Conservation (phyloP, 1,140 invertebrate species). For the Temnothorax longispinosus region DNA sequence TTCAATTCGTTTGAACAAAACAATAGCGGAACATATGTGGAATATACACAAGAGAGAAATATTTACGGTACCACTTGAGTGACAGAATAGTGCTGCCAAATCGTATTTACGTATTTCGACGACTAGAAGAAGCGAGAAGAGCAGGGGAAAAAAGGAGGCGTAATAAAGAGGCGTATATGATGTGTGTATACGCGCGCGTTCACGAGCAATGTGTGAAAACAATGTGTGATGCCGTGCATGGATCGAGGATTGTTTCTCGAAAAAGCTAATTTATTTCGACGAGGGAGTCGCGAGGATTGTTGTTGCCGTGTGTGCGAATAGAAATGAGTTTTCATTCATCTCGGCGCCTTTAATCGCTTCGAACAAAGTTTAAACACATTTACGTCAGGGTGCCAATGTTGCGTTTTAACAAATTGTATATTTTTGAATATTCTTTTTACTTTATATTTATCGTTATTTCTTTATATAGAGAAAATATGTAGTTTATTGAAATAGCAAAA, state of each 20-base stretch:
- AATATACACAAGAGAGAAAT: constrained; percentile 58
- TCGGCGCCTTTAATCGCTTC: background rate
- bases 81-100: constrained; percentile 60
- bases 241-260: constrained; percentile 72
- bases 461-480: background rate
- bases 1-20: background rate
- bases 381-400: background rate
- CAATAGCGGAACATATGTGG: background rate
- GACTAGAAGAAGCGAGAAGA: constrained; percentile 53
- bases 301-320: background rate
- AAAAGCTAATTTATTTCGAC: constrained; percentile 79
- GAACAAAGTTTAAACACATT: constrained; percentile 1
- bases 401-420: background rate
- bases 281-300: constrained; percentile 42
- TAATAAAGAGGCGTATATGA: constrained; percentile 61
- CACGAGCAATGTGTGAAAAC: constrained; percentile 69
- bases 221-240: constrained; percentile 74
- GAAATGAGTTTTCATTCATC: constrained; percentile 42
- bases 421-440: background rate
- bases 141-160: constrained; percentile 37
- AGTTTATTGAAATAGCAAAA: background rate
- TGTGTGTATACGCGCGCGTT: constrained; percentile 46
- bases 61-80: constrained; percentile 64
- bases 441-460: background rate
- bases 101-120: constrained; percentile 56